A percentile compares a stretch with the other conserved stretches of the same genome.
phyloP scores from a whole-genome alignment of 2,113 vertebrate genomes.

The Lasiurus borealis region DNA sequence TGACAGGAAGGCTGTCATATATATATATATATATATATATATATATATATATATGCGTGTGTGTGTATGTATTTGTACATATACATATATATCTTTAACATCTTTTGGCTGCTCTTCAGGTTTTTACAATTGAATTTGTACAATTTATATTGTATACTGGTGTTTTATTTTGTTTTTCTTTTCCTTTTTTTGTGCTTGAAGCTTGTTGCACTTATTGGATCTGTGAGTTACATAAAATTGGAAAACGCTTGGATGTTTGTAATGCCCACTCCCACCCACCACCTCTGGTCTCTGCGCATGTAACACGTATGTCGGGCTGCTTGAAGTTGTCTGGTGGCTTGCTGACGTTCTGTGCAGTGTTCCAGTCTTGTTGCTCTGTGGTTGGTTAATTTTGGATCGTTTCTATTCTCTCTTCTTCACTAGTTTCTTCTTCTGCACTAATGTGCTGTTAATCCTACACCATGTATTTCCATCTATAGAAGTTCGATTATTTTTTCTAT shows the following conservation, averaged over 20 bases:
- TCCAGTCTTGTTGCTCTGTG: neutral
- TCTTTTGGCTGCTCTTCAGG: neutral
- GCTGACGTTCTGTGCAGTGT: neutral
- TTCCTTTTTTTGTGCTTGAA: too few relatives aligned
- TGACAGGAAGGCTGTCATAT: neutral
- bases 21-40: too few relatives aligned
- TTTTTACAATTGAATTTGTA: constrained; percentile 32
- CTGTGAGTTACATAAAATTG: neutral
- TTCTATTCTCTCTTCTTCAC: neutral
- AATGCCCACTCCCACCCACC: neutral
- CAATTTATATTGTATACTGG: neutral
- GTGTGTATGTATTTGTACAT: too few relatives aligned
- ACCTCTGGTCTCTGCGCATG: neutral
- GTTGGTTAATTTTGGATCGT: neutral
- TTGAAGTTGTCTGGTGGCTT: neutral
- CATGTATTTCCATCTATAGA: neutral
- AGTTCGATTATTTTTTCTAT: neutral
- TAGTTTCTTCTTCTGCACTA: neutral
- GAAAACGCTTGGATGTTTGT: neutral
- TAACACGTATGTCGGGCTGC: neutral
- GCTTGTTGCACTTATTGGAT: constrained; percentile 14
- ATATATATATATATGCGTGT: too few relatives aligned
- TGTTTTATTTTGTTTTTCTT: neutral
- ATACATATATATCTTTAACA: too few relatives aligned
- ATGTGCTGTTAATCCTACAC: neutral